Conservation (phyloP, 2,797 vertebrate genomes). For the Muraenolepis orangiensis region DNA sequence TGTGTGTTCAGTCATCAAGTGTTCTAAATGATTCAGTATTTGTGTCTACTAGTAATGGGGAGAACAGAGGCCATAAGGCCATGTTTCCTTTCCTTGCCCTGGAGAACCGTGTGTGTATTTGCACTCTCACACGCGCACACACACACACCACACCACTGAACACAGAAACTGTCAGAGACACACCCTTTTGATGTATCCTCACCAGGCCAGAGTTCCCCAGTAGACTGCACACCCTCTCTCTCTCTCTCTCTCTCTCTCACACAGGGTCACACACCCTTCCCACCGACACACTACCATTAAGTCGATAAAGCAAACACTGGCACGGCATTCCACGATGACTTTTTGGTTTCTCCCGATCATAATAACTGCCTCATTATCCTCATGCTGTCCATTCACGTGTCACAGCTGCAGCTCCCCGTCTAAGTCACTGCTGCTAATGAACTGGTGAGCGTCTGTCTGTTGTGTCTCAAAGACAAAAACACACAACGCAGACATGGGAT, state of each 20-base stretch:
- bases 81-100: constrained; percentile 20
- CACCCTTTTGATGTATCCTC: constrained; percentile 28
- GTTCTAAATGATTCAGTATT: constrained; percentile 55
- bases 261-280: background rate
- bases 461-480: background rate
- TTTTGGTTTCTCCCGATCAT: background rate
- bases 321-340: background rate
- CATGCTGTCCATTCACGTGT: background rate
- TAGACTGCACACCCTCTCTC: constrained; percentile 9
- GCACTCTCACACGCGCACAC: constrained; percentile 6
- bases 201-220: constrained; percentile 11
- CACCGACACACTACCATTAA: background rate
- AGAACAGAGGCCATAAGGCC: constrained; percentile 32
- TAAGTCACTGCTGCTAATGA: background rate
- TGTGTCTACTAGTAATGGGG: constrained; percentile 24
- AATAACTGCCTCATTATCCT: background rate
- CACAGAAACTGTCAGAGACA: constrained; percentile 28
- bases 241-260: background rate
- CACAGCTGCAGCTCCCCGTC: background rate
- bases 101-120: constrained; percentile 5
- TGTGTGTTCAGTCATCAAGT: too few relatives aligned
- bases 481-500: background rate
- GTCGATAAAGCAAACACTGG: background rate
- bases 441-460: background rate
- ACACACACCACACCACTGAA: constrained; percentile 13